Percentiles rank a stretch among this genome's conserved stretches.
Conservation (phyloP, 2,888 invertebrate genomes). For the Bombylius major region DNA sequence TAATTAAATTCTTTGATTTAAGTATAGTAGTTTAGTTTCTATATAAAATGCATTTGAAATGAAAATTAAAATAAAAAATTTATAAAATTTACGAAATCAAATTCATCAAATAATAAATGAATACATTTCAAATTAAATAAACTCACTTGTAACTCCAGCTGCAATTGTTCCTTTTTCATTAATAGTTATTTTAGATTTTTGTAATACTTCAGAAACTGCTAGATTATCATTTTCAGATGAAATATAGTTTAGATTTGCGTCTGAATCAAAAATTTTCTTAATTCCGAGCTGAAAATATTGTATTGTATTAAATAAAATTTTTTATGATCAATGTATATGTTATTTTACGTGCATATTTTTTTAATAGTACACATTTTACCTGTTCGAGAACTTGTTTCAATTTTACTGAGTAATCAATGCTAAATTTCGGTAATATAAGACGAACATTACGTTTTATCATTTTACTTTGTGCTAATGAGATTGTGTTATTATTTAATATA, state of each 20-base stretch:
- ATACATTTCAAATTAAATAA: background rate
- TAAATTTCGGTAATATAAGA: background rate
- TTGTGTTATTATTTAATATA: background rate
- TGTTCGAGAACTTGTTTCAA: no score
- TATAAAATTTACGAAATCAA: no score
- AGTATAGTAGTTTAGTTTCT: no score
- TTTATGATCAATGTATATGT: no score
- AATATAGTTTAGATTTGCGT: background rate
- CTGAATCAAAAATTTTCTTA: background rate
- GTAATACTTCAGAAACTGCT: background rate
- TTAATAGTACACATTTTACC: no score
- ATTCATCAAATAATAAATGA: no score
- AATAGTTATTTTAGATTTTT: background rate
- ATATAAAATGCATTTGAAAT: no score
- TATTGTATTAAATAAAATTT: background rate
- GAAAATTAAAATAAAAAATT: background rate
- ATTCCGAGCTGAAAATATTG: background rate
- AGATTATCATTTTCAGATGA: background rate
- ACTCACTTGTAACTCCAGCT: background rate
- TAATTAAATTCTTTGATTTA: constrained; percentile 29
- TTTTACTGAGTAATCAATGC: background rate
- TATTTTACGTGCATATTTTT: no score
- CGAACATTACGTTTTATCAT: no score
- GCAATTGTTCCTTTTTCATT: background rate
- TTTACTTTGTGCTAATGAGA: no score